Percentiles rank a stretch among this genome's conserved stretches.
Conservation (phyloP, 2,113 vertebrate genomes). For the Bubo blakistoni region DNA sequence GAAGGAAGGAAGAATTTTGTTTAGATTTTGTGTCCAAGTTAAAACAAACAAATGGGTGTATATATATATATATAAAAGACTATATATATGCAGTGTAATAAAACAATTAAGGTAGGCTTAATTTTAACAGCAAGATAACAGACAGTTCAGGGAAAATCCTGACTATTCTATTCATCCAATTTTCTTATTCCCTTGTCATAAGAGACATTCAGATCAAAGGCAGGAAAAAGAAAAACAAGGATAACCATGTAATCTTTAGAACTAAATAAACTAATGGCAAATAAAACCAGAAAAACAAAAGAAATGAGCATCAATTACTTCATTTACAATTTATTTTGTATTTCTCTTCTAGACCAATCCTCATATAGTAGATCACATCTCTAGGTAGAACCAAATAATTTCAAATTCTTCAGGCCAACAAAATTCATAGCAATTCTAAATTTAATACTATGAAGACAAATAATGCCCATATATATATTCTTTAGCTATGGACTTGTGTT, state of each 20-base stretch:
- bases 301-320: not conserved
- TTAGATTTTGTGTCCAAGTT: not conserved
- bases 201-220: not conserved
- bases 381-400: not conserved
- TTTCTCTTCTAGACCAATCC: not conserved
- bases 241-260: not conserved
- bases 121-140: not conserved
- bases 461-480: not conserved
- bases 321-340: not conserved
- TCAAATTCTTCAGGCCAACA: not conserved
- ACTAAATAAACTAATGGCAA: not conserved
- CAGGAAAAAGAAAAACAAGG: not conserved
- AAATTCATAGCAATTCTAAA: not conserved
- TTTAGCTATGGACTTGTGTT: not conserved
- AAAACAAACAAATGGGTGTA: not conserved
- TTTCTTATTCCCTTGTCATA: not conserved
- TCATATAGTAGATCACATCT: not conserved
- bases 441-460: not conserved
- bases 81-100: not conserved
- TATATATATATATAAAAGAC: not conserved
- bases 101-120: not conserved
- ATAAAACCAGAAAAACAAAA: not conserved
- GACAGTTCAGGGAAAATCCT: not conserved
- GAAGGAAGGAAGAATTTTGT: not conserved
- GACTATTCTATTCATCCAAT: not conserved